phyloP scores from a whole-genome alignment of 2,113 vertebrate genomes.

The Antechinus flavipes region DNA sequence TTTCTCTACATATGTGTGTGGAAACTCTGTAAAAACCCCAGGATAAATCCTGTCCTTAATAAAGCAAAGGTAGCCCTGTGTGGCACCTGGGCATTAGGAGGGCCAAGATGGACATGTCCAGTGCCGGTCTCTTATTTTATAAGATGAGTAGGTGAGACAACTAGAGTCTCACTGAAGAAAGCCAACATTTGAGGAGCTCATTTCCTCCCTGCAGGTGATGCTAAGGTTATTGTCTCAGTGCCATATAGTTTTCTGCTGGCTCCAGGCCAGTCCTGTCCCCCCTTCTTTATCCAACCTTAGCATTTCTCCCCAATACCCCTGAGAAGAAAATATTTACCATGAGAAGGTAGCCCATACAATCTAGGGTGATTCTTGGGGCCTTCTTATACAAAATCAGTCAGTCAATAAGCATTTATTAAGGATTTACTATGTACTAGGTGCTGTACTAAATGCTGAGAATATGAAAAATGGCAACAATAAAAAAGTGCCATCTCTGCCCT shows the following conservation, averaged over 20 bases:
- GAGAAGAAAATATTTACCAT: neutral
- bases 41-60: constrained; percentile 47
- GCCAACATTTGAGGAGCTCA: neutral
- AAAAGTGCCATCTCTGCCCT: neutral
- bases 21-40: constrained; percentile 62
- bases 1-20: constrained; percentile 51
- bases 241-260: neutral
- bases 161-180: neutral
- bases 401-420: neutral
- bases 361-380: too few relatives aligned
- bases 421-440: too few relatives aligned
- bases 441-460: neutral
- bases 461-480: neutral
- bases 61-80: neutral
- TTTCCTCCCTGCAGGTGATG: neutral
- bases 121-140: constrained; percentile 3
- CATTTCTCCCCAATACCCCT: neutral
- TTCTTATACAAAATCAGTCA: neutral
- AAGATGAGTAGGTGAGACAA: neutral
- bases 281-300: neutral
- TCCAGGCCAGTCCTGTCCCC: neutral
- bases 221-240: neutral
- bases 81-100: constrained; percentile 45
- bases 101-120: neutral
- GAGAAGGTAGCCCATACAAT: neutral